Percentiles rank a stretch among this genome's conserved stretches.
phyloP scores from a whole-genome alignment of 2,888 invertebrate genomes.

The Morpho achilles region DNA sequence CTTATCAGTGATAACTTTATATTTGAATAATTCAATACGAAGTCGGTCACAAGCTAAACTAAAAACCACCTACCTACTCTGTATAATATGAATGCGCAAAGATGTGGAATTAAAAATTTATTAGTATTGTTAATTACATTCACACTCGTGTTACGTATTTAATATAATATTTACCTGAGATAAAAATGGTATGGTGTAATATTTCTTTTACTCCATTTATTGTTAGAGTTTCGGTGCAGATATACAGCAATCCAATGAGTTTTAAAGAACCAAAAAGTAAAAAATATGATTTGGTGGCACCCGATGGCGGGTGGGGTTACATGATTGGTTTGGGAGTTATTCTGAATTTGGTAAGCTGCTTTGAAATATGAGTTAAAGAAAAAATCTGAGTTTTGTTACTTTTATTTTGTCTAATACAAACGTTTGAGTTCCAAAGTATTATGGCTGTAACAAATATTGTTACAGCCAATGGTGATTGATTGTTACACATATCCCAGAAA shows the following conservation, averaged over 20 bases:
- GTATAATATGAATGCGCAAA: not conserved
- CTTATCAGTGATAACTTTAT: too few species aligned
- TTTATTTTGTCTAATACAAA: too few species aligned
- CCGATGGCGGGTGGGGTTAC: conserved; percentile 86
- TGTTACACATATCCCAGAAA: too few species aligned
- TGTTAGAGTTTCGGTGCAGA: conserved; percentile 12
- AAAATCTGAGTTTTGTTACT: too few species aligned
- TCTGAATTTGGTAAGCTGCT: conserved; percentile 78
- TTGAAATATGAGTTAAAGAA: too few species aligned
- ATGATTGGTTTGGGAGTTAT: conserved; percentile 80
- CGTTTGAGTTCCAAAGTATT: too few species aligned
- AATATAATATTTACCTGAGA: conserved; percentile 21
- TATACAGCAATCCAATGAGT: conserved; percentile 33
- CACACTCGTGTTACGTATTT: not conserved
- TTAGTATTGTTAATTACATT: not conserved
- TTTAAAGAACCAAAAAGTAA: conserved; percentile 34
- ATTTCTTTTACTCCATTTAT: conserved; percentile 19
- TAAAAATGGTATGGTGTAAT: conserved; percentile 17
- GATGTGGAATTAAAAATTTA: not conserved
- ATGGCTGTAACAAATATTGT: too few species aligned
- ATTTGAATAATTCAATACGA: too few species aligned
- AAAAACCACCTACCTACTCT: too few species aligned
- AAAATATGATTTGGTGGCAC: conserved; percentile 55
- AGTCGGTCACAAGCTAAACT: too few species aligned
- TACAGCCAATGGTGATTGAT: too few species aligned